Evolutionary conservation across 2,888 invertebrate species (phyloP).

Genomic region (Seira ritae): DNA sequence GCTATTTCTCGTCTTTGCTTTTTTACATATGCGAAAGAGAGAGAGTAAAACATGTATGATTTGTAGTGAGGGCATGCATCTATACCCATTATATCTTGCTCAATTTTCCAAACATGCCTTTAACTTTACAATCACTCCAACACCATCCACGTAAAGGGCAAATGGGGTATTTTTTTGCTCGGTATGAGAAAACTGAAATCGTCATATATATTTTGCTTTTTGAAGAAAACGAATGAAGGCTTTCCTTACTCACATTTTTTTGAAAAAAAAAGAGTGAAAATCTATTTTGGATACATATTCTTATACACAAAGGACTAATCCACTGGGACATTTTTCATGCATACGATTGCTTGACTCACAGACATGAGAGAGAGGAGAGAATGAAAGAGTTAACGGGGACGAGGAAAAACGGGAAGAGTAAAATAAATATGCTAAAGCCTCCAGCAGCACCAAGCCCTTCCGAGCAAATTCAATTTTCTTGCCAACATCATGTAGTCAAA

Average conservation of each 20-base stretch:
- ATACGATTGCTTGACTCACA: constrained; percentile 73
- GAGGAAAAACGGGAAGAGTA: constrained; percentile 38
- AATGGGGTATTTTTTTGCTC: constrained; percentile 16
- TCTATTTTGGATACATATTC: constrained; percentile 55
- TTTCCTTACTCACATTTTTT: background rate
- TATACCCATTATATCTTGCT: constrained; percentile 38
- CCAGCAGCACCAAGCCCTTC: constrained; percentile 52
- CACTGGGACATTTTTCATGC: constrained; percentile 74
- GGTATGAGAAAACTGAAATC: constrained; percentile 6
- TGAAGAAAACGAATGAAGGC: constrained; percentile 8
- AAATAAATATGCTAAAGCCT: constrained; percentile 73
- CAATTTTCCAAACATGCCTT: constrained; percentile 38
- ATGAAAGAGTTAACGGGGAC: constrained; percentile 48
- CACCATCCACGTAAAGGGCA: background rate
- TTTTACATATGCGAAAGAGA: constrained; percentile 20
- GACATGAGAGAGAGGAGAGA: background rate
- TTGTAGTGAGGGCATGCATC: constrained; percentile 34
- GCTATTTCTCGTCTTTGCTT: constrained; percentile 9
- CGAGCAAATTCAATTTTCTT: constrained; percentile 73
- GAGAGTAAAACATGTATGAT: background rate
- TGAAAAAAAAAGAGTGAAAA: constrained; percentile 17
- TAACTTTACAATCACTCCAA: constrained; percentile 14
- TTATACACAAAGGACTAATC: constrained; percentile 61
- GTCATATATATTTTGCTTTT: background rate
- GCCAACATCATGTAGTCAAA: constrained; percentile 69